Percentiles rank a stretch among this genome's conserved stretches.
Conservation (phyloP, 2,113 vertebrate species). For the Neolamprologus hecqui region DNA sequence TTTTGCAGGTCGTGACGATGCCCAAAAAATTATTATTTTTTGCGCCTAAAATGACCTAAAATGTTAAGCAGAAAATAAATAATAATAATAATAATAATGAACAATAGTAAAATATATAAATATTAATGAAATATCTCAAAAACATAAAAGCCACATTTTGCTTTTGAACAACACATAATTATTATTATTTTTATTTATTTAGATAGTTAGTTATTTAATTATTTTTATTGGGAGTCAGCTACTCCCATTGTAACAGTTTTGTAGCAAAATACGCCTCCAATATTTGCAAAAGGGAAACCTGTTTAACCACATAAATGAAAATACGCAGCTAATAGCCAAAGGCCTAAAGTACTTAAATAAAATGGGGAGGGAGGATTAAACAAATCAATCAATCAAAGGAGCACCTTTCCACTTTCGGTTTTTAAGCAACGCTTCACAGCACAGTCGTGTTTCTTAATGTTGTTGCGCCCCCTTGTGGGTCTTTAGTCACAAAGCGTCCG, state of each 20-base stretch:
- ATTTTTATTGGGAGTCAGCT: background rate
- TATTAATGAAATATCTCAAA: background rate
- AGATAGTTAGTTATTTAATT: accelerated
- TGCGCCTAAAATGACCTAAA: background rate
- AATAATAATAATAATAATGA: background rate
- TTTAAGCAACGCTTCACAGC: background rate
- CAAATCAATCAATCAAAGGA: background rate
- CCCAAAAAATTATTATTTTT: background rate
- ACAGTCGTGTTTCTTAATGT: background rate
- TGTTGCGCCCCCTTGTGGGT: conserved; percentile 46
- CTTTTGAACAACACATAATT: background rate
- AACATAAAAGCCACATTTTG: background rate
- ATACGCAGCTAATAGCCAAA: background rate
- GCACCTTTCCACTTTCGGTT: background rate
- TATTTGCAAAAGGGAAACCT: background rate
- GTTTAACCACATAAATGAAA: background rate
- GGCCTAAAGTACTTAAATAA: background rate
- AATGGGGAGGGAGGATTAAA: background rate
- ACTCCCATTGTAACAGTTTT: background rate
- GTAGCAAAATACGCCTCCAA: background rate
- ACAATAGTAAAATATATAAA: background rate
- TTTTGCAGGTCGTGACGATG: background rate
- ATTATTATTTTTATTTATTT: background rate
- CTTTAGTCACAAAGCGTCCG: background rate
- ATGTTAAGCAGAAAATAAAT: background rate